Percentiles rank a stretch among this genome's conserved stretches.
Evolutionary conservation across 1,140 invertebrate species (phyloP).

Genomic region (Daktulosphaira vitifoliae): DNA sequence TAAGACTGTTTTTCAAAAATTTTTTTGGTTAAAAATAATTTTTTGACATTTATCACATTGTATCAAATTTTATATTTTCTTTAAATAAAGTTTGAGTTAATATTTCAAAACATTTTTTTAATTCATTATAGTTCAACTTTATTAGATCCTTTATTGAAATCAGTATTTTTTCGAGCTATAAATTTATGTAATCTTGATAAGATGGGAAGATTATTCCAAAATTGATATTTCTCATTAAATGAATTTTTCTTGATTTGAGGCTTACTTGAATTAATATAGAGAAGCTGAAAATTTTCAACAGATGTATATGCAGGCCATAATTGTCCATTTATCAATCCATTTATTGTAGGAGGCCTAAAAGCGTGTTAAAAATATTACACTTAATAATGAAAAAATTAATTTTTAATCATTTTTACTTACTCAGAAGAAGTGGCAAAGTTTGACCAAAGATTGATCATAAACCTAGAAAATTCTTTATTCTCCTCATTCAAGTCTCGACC

Average conservation of each 20-base stretch:
- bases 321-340: neutral
- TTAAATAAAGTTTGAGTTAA: too few relatives aligned
- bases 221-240: neutral
- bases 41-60: too few relatives aligned
- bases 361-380: too few relatives aligned
- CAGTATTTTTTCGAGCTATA: too few relatives aligned
- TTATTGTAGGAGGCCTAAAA: neutral
- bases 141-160: too few relatives aligned
- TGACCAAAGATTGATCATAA: conserved; percentile 34
- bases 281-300: neutral
- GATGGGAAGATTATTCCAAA: neutral
- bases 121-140: too few relatives aligned
- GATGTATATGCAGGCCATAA: neutral
- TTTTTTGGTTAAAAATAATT: too few relatives aligned
- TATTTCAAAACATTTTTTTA: too few relatives aligned
- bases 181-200: neutral
- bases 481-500: neutral
- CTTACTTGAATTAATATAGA: neutral
- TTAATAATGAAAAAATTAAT: neutral
- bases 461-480: conserved; percentile 21
- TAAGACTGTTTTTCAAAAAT: too few relatives aligned
- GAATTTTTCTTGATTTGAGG: neutral
- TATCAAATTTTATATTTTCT: too few relatives aligned
- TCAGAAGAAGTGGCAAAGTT: conserved; percentile 30
- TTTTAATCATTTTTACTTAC: conserved; percentile 21